Percentiles rank a stretch among this genome's conserved stretches.
phyloP scores from a whole-genome alignment of 2,888 invertebrate species.

The Trichopria drosophilae region DNA sequence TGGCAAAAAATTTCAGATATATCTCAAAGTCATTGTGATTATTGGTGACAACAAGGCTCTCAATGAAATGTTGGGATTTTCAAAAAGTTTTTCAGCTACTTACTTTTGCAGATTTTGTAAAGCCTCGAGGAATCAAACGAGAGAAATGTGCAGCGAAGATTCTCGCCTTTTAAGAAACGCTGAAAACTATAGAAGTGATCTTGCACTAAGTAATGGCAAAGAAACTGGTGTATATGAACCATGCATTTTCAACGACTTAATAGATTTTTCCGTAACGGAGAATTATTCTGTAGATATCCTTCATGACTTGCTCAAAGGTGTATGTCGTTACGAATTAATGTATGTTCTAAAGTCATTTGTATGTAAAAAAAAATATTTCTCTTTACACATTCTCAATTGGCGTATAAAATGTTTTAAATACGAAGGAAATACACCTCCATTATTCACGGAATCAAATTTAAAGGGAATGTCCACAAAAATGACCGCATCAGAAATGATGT shows the following conservation, averaged over 20 bases:
- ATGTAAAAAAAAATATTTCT: background rate
- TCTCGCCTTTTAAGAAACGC: background rate
- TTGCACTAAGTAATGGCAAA: background rate
- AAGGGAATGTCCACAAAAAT: slow-evolving; percentile 23
- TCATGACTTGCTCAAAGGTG: too few species aligned
- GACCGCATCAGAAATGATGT: slow-evolving; percentile 13
- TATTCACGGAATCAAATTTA: too few species aligned
- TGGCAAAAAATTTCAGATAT: background rate
- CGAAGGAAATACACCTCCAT: background rate
- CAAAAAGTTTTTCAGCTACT: slow-evolving; percentile 22
- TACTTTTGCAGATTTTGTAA: slow-evolving; percentile 25
- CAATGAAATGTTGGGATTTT: slow-evolving; percentile 27
- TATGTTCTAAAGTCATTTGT: too few species aligned
- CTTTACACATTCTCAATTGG: background rate
- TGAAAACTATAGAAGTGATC: background rate
- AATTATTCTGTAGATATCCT: too few species aligned
- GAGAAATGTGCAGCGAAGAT: background rate
- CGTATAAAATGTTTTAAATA: background rate
- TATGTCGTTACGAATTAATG: too few species aligned
- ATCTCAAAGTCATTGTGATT: slow-evolving; percentile 3
- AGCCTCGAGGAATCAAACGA: background rate
- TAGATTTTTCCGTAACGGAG: too few species aligned
- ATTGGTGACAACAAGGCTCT: slow-evolving; percentile 30
- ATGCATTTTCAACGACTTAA: too few species aligned
- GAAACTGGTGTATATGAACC: background rate